Percentiles rank a stretch among this genome's conserved stretches.
Evolutionary conservation across 2,888 invertebrate species (phyloP).

Genomic region (Pandemis corylana): DNA sequence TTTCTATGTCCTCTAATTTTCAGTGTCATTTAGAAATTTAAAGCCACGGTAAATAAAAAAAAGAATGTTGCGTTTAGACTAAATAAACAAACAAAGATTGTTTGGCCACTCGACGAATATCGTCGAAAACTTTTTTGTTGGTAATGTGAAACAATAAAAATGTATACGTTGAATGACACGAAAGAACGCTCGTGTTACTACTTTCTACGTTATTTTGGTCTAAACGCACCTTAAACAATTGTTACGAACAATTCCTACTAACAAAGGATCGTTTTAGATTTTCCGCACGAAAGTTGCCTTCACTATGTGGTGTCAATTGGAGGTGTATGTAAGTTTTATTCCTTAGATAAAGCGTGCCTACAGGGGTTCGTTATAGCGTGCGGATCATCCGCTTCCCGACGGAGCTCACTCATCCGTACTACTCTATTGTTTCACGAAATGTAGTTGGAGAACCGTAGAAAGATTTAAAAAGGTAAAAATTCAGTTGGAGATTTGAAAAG

Average conservation of each 20-base stretch:
- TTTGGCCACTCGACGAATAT: no score
- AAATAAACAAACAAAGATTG: no score
- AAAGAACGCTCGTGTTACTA: no score
- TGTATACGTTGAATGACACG: no score
- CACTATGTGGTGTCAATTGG: slow-evolving; percentile 29
- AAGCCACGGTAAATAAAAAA: no score
- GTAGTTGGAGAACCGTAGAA: slow-evolving; percentile 6
- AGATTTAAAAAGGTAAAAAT: neutral
- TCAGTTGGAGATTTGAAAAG: no score
- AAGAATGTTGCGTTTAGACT: no score
- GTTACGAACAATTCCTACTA: slow-evolving; percentile 2
- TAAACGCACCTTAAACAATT: neutral
- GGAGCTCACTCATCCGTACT: slow-evolving; percentile 48
- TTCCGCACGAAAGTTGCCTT: slow-evolving; percentile 14
- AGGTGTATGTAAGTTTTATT: slow-evolving; percentile 59
- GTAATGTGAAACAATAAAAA: no score
- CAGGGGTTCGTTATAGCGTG: slow-evolving; percentile 70
- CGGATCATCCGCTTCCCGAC: slow-evolving; percentile 58
- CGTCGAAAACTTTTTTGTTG: no score
- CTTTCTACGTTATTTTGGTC: no score
- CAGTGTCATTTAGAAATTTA: no score
- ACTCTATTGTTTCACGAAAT: slow-evolving; percentile 45
- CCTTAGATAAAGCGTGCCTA: slow-evolving; percentile 64
- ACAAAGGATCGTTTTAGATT: slow-evolving; percentile 26
- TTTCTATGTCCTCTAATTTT: no score